A percentile compares a stretch with the other conserved stretches of the same genome.
These are phyloP conservation scores for Rutpela maculata DNA, from an alignment of 2,888 invertebrate species.

Conservation along the genomic window DNA sequence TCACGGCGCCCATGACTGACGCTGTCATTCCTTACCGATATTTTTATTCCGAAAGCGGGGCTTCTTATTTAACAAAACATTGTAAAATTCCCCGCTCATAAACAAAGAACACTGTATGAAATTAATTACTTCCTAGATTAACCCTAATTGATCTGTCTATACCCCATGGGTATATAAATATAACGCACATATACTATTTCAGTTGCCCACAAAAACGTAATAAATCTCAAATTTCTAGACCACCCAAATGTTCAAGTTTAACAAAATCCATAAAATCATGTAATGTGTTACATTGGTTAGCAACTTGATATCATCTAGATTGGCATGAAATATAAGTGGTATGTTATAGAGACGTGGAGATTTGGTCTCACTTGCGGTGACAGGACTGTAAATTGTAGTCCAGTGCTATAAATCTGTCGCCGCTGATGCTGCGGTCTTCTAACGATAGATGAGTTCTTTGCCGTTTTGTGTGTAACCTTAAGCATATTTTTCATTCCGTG, in stretches of 20 bases:
- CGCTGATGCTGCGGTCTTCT: constrained; percentile 40
- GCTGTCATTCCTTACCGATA: too few species aligned
- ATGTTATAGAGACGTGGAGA: constrained; percentile 45
- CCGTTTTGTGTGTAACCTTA: constrained; percentile 54
- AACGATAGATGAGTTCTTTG: constrained; percentile 55
- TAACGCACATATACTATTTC: too few species aligned
- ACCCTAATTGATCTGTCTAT: too few species aligned
- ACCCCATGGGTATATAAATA: too few species aligned
- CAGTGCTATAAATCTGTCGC: constrained; percentile 54
- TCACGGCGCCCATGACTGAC: too few species aligned
- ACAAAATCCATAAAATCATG: constrained; percentile 29
- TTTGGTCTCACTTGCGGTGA: constrained; percentile 52
- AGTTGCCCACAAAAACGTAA: neutral
- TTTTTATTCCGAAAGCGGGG: too few species aligned
- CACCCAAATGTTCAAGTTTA: constrained; percentile 13
- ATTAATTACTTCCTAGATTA: too few species aligned
- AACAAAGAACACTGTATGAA: too few species aligned
- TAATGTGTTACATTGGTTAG: constrained; percentile 27
- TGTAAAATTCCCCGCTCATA: too few species aligned
- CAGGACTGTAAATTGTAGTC: constrained; percentile 52
- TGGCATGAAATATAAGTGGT: constrained; percentile 43
- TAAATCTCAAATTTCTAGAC: neutral
- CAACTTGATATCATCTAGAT: constrained; percentile 48
- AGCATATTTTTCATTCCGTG: constrained; percentile 17
- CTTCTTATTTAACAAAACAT: too few species aligned